Percentiles rank a stretch among this genome's conserved stretches.
Conservation (phyloP, 2,797 vertebrate species). For the Clarias fuscus region DNA sequence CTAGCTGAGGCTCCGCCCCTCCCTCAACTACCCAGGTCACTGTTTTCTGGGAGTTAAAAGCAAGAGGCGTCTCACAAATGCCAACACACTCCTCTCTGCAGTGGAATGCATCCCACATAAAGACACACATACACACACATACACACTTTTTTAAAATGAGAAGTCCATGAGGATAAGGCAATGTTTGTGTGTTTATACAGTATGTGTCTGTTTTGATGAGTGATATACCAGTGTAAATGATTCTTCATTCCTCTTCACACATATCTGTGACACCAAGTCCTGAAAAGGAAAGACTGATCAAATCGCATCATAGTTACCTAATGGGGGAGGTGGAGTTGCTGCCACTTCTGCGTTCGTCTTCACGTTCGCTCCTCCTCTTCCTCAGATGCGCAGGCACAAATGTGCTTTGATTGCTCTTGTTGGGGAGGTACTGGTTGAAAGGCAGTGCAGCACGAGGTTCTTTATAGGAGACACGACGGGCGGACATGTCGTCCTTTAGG, state of each 20-base stretch:
- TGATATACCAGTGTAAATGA: neutral
- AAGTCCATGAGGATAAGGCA: neutral
- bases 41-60: conserved; percentile 58
- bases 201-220: conserved; percentile 6
- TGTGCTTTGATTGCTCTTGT: conserved; percentile 87
- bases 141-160: neutral
- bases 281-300: neutral
- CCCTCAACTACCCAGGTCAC: conserved; percentile 68
- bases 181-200: neutral
- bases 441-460: conserved; percentile 87
- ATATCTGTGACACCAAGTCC: neutral
- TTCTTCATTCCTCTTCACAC: neutral
- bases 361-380: conserved; percentile 82
- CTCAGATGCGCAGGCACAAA: conserved; percentile 86
- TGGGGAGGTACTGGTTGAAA: conserved; percentile 98
- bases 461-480: conserved; percentile 83
- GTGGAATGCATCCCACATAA: conserved; percentile 1
- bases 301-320: conserved; percentile 71
- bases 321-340: conserved; percentile 78
- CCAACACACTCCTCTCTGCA: conserved; percentile 41
- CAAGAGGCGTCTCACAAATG: conserved; percentile 51
- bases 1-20: conserved; percentile 63
- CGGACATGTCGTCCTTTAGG: conserved; percentile 96
- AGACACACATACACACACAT: conserved; percentile 17
- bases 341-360: conserved; percentile 87